Evolutionary conservation across 2,888 invertebrate genomes (phyloP).

Genomic region (Tenthredo livida): DNA sequence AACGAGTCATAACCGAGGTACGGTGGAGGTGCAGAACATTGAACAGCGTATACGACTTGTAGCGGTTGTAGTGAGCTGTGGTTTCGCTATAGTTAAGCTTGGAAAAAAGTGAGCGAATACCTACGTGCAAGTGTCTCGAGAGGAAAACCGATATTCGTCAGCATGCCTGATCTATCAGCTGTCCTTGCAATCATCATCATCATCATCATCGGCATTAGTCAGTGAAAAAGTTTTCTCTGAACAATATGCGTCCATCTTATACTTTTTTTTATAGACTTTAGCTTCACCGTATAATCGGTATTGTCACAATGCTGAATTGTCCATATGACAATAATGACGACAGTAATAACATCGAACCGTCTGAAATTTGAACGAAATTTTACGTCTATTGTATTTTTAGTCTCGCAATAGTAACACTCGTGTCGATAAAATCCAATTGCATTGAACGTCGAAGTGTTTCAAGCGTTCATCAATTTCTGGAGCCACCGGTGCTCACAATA

Average conservation of each 20-base stretch:
- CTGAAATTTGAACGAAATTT: not conserved
- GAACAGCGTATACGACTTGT: not conserved
- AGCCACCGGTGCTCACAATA: not conserved
- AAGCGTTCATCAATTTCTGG: constrained; percentile 27
- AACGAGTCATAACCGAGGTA: not conserved
- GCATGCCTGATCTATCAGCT: constrained; percentile 31
- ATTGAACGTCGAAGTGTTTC: not conserved
- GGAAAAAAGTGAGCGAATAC: not conserved
- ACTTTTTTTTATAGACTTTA: not conserved
- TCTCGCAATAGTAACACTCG: not conserved
- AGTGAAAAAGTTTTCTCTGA: not conserved
- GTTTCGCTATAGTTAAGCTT: constrained; percentile 21
- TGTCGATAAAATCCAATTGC: constrained; percentile 19
- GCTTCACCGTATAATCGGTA: not conserved
- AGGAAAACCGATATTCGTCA: constrained; percentile 18
- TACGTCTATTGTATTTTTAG: not conserved
- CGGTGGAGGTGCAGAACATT: not conserved
- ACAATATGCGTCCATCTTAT: not conserved
- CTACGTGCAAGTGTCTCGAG: constrained; percentile 16
- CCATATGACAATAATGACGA: not conserved
- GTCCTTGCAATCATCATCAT: constrained; percentile 29
- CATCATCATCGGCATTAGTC: constrained; percentile 9
- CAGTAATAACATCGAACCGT: not conserved
- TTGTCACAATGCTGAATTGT: not conserved
- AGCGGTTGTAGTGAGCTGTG: constrained; percentile 7